Evolutionary conservation across 2,797 vertebrate genomes (phyloP).

Genomic region (Gadopsis bispinosus): DNA sequence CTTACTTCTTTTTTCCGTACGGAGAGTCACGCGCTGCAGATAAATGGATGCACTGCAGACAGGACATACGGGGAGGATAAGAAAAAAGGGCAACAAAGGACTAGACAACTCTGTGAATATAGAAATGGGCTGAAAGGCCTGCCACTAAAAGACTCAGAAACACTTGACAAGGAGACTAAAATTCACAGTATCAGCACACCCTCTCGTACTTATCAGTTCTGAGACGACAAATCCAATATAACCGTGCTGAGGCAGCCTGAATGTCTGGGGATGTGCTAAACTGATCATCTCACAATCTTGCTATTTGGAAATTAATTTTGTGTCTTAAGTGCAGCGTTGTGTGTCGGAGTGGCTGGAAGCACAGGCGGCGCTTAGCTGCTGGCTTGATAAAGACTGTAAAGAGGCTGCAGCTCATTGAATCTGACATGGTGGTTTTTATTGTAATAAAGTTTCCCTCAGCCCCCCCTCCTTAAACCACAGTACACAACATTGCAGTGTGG

Average conservation of each 20-base stretch:
- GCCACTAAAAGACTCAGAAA: not conserved
- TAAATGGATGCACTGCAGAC: constrained; percentile 42
- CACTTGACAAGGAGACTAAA: constrained; percentile 25
- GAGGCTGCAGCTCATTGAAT: constrained; percentile 38
- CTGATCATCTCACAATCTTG: constrained; percentile 55
- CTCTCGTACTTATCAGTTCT: constrained; percentile 38
- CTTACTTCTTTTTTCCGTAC: not conserved
- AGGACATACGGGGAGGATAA: constrained; percentile 35
- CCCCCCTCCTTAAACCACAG: constrained; percentile 11
- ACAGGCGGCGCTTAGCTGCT: constrained; percentile 14
- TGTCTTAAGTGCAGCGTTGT: constrained; percentile 61
- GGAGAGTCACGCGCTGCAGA: constrained; percentile 8
- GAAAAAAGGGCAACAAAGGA: constrained; percentile 42
- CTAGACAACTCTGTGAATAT: constrained; percentile 35
- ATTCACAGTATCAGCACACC: constrained; percentile 42
- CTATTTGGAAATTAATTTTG: constrained; percentile 65
- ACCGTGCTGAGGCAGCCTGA: constrained; percentile 42
- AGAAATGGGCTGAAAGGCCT: constrained; percentile 9
- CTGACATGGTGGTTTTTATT: constrained; percentile 34
- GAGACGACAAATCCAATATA: constrained; percentile 63
- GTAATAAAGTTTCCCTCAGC: constrained; percentile 21
- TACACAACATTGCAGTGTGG: not conserved
- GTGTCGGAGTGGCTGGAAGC: constrained; percentile 31
- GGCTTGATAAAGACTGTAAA: constrained; percentile 39
- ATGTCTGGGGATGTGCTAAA: constrained; percentile 44